Conservation (phyloP, 1,140 invertebrate species). For the Lasaia peninsularis region DNA sequence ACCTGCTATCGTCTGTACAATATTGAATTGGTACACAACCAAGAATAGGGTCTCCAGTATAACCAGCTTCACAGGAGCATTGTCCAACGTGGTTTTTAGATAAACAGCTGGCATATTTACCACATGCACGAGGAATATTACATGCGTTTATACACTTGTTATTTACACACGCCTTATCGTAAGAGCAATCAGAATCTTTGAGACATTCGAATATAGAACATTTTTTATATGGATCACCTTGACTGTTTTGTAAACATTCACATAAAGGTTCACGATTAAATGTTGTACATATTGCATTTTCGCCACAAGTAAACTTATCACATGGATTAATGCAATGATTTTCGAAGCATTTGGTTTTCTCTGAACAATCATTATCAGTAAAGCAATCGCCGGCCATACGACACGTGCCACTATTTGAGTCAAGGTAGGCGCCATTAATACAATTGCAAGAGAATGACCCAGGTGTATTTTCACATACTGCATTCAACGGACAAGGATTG, state of each 20-base stretch:
- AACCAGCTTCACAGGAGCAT: slow-evolving; percentile 88
- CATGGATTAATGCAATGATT: slow-evolving; percentile 90
- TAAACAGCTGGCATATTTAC: slow-evolving; percentile 85
- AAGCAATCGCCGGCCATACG: slow-evolving; percentile 88
- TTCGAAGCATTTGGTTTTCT: slow-evolving; percentile 86
- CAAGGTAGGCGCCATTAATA: slow-evolving; percentile 87
- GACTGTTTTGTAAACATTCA: slow-evolving; percentile 85
- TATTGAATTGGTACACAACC: slow-evolving; percentile 89
- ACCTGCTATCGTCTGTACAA: slow-evolving; percentile 86
- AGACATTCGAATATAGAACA: slow-evolving; percentile 87
- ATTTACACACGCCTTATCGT: slow-evolving; percentile 85
- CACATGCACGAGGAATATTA: slow-evolving; percentile 87
- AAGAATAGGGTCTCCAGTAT: slow-evolving; percentile 90
- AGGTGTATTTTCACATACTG: slow-evolving; percentile 86
- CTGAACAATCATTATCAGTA: slow-evolving; percentile 87
- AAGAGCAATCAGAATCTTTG: slow-evolving; percentile 86
- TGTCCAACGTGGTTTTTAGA: slow-evolving; percentile 85
- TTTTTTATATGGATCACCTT: slow-evolving; percentile 84
- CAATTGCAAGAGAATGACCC: slow-evolving; percentile 88
- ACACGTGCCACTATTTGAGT: slow-evolving; percentile 82
- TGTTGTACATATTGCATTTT: slow-evolving; percentile 85
- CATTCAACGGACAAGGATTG: slow-evolving; percentile 87
- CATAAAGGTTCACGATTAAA: slow-evolving; percentile 84
- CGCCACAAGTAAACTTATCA: slow-evolving; percentile 83
- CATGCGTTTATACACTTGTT: slow-evolving; percentile 90